Base-by-base conservation (phyloP, 2,113 vertebrate genomes). In the Elephantulus edwardii region DNA sequence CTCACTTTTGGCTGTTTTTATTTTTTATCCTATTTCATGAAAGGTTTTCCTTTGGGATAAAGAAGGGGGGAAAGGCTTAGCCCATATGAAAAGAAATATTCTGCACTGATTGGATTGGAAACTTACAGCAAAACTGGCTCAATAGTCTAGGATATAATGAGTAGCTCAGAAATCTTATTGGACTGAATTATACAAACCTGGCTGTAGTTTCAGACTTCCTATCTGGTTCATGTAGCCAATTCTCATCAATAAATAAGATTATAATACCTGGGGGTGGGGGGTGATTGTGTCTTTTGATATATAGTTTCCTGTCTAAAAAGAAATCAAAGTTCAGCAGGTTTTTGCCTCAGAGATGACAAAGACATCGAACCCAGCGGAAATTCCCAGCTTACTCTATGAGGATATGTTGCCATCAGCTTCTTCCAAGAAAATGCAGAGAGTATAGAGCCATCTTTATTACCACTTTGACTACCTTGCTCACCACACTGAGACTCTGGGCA, bases 241-340 rank as follows among this genome's bases (percentile, higher is more conserved):
- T 96, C n/a, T 89, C 74, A 83, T 76, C 78, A 72, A 92, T 84
- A 93, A 95, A 56, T 89, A 88, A 84, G 48, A 66, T 62, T 86
- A 6, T 76, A 19, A 72, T 89, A 91, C 84, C 75, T 90, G 11
- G 42, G 54, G 33, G n/a, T n/a, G 83, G 30, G 89, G 58, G 33
- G 85, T 2, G n/a, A 44, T 33, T 91, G 12, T 66, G 44, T 42
- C 64, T 88, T 91, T 72, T 68, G 54, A 88, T 95, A 91, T 88
- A 44, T 86, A 91, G 71, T 89, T 92, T 92, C 64, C 84, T 92
- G 4, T 76, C 86, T 76, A 26, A 50, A 44, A 52, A 85, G 88
- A 64, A 20, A n/a, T 60, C 40, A 79, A 85, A 0, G 0, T 75
- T 71, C 64, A 75, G 14, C 33, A 79, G 62, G 33, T 89, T 91